Evolutionary conservation across 2,888 invertebrate genomes (phyloP).

Genomic region (Zygogramma bicolorata): DNA sequence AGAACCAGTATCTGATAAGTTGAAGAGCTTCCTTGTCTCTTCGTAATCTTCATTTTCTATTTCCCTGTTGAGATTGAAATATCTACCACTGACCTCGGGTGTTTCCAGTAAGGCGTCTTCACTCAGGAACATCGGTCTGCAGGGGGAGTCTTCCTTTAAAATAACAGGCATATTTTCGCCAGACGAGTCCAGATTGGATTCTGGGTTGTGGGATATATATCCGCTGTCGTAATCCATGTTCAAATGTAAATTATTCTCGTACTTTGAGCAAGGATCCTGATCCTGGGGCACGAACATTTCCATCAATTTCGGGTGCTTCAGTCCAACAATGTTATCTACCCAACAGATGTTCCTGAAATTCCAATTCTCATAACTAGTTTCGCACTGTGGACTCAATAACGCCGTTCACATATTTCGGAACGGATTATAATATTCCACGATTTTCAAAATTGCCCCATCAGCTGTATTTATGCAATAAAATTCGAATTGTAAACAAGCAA

Average conservation of each 20-base stretch:
- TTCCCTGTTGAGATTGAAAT: constrained; percentile 30
- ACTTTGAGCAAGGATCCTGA: constrained; percentile 20
- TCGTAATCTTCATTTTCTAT: constrained; percentile 45
- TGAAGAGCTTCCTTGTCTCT: constrained; percentile 43
- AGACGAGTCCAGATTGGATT: constrained; percentile 58
- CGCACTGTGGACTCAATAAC: no score
- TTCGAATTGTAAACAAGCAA: neutral
- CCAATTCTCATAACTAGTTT: no score
- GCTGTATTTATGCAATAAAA: neutral
- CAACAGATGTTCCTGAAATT: no score
- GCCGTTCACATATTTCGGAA: no score
- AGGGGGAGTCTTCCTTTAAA: neutral
- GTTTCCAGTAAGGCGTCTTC: constrained; percentile 63
- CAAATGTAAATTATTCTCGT: constrained; percentile 27
- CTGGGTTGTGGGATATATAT: constrained; percentile 62
- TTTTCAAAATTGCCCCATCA: neutral
- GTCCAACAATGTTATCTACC: no score
- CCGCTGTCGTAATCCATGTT: constrained; percentile 64
- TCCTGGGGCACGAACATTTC: neutral
- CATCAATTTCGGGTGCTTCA: neutral
- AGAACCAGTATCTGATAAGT: constrained; percentile 47
- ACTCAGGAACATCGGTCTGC: constrained; percentile 56
- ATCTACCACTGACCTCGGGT: constrained; percentile 48
- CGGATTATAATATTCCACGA: no score
- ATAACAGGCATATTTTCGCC: constrained; percentile 37